Base-by-base conservation (phyloP, 2,888 invertebrate species). In the Orthosia gracilis region DNA sequence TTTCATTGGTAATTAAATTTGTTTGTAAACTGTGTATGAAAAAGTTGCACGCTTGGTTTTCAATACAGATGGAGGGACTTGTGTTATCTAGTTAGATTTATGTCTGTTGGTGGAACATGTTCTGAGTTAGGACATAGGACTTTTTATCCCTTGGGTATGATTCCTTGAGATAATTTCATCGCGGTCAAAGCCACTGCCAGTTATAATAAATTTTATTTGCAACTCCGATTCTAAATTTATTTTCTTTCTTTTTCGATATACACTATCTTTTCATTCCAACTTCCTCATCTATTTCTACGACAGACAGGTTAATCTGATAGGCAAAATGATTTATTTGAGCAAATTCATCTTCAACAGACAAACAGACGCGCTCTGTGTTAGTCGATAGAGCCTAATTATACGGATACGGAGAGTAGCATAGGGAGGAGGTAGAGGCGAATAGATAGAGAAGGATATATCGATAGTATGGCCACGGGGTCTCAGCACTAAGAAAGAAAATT, bases 351-450 rank as follows among this genome's bases (percentile, higher is more conserved):
- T 31, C 9, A n/a, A 15, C 31, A 40, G 45, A 83, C 83, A 82
- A 79, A 82, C 75, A 83, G 62, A 59, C 64, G 4, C 50, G 9
- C 45, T 67, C 64, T 65, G 83, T 77, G 75, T 77, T 80, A 84
- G 47, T 73, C 74, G 84, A 84, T 83, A 81, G 75, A 68, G 66
- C 65, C 74, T 85, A 86, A 87, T 86, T 85, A 87, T 78, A 69
- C 77, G 63, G 40, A 87, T 78, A 69, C 77, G 63, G 40, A 72
- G 71, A 66, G 78, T n/a, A 21, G 64, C 45, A 13, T 78, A 84
- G 78, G 26, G 77, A 72, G 61, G 77, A 23, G 73, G 59, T 1
- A 0, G 0, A 23, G 50, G 80, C 85, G 84, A 54, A 12, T 45
- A 4, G 11, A 13, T 12, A 31, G 18, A 15, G 21, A 45, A 5